These are phyloP conservation scores for Polydrusus pterygomalis DNA, from an alignment of 2,888 invertebrate genomes.

Conservation along the genomic window DNA sequence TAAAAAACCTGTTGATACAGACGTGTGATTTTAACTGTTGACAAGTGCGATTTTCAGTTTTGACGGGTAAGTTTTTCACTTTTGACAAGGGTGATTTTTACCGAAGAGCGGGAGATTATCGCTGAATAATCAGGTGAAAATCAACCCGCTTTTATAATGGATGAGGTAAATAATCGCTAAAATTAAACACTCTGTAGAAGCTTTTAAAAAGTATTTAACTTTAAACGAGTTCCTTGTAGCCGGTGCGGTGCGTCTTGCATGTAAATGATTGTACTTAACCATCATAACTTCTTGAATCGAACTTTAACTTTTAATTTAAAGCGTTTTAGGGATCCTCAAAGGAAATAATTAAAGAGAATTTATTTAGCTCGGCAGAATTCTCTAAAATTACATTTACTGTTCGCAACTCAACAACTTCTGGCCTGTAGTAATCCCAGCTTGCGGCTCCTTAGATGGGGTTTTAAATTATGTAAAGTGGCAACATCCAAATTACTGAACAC, in stretches of 20 bases:
- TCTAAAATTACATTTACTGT: conserved; percentile 34
- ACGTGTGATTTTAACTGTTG: no score
- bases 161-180: no score
- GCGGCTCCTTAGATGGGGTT: conserved; percentile 35
- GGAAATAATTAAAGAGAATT: conserved; percentile 38
- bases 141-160: no score
- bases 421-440: conserved; percentile 22
- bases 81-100: no score
- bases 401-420: conserved; percentile 37
- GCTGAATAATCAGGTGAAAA: no score
- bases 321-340: conserved; percentile 10
- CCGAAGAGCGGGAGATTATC: no score
- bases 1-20: no score
- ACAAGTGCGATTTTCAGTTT: no score
- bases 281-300: conserved; percentile 23
- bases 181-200: no score
- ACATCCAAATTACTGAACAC: conserved; percentile 42
- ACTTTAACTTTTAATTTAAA: conserved; percentile 30
- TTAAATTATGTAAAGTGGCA: conserved; percentile 47
- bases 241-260: background rate
- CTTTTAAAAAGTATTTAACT: conserved; percentile 13
- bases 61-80: no score
- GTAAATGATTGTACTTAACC: conserved; percentile 16
- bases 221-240: background rate
- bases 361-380: conserved; percentile 26